Evolutionary conservation across 1,140 invertebrate species (phyloP).

Genomic region (Aphidius gifuensis): DNA sequence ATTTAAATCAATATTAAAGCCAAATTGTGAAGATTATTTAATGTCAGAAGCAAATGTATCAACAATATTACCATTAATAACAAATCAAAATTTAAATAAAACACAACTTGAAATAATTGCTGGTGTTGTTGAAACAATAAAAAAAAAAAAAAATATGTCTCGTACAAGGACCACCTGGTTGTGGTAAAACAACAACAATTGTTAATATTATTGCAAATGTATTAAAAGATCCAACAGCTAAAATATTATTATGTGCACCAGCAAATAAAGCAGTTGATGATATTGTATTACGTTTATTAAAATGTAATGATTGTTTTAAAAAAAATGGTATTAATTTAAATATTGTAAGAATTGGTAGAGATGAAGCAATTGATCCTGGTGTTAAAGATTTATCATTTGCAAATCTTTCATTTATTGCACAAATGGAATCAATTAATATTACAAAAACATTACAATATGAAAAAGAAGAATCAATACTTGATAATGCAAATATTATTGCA

Average conservation of each 20-base stretch:
- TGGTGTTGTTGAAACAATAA: neutral
- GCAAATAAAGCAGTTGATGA: constrained; percentile 14
- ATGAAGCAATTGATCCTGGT: constrained; percentile 8
- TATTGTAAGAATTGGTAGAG: constrained; percentile 4
- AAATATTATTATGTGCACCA: constrained; percentile 14
- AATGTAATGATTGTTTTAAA: constrained; percentile 4
- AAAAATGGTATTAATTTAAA: constrained; percentile 8
- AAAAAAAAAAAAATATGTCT: constrained; percentile 6
- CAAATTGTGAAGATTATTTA: neutral
- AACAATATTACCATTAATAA: neutral
- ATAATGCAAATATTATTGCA: constrained; percentile 3
- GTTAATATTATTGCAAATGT: constrained; percentile 16
- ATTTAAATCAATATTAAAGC: neutral
- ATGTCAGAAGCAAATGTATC: neutral
- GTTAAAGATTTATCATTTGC: constrained; percentile 2
- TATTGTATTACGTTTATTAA: neutral
- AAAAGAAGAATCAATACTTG: neutral
- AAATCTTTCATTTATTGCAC: constrained; percentile 21
- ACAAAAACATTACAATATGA: neutral
- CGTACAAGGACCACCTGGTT: constrained; percentile 17
- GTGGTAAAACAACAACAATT: constrained; percentile 20
- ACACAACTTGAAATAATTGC: constrained; percentile 12
- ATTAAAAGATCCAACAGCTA: constrained; percentile 16
- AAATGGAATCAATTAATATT: neutral
- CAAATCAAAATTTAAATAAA: constrained; percentile 1